Evolutionary conservation across 1,140 invertebrate species (phyloP).

Genomic region (Arion vulgaris): DNA sequence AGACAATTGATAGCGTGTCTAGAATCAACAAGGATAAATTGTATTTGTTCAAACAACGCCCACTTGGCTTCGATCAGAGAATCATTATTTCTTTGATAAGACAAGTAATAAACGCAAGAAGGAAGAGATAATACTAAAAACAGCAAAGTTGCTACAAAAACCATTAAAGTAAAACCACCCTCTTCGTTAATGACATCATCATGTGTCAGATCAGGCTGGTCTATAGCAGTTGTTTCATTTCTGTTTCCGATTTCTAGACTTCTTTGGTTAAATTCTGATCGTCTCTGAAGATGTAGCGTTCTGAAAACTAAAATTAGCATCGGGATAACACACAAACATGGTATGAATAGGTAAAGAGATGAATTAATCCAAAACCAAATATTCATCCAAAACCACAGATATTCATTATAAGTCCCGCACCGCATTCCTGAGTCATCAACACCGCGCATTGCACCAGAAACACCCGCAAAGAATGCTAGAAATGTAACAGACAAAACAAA

Average conservation of each 20-base stretch:
- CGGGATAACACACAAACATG: conserved; percentile 17
- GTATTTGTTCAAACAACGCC: conserved; percentile 37
- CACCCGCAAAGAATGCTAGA: conserved; percentile 39
- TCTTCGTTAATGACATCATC: not conserved
- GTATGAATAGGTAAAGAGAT: conserved; percentile 31
- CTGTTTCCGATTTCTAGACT: not conserved
- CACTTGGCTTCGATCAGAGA: not conserved
- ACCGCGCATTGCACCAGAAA: conserved; percentile 43
- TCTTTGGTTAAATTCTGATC: not conserved
- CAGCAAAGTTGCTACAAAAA: conserved; percentile 35
- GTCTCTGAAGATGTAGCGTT: not conserved
- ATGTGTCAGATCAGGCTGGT: not conserved
- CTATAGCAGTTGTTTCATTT: not conserved
- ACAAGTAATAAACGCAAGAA: conserved; percentile 29
- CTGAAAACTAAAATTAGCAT: conserved; percentile 29
- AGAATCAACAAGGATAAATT: conserved; percentile 30
- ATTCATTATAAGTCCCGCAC: not conserved
- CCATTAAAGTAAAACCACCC: conserved; percentile 40
- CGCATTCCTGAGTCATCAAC: not conserved
- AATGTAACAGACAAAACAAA: conserved; percentile 31
- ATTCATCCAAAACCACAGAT: not conserved
- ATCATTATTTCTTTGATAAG: not conserved
- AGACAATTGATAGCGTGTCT: conserved; percentile 48
- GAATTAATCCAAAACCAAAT: conserved; percentile 37
- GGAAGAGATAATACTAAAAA: conserved; percentile 45